These are phyloP conservation scores for Macrosoma leucophasiata DNA, from an alignment of 2,888 invertebrate genomes.

Conservation along the genomic window DNA sequence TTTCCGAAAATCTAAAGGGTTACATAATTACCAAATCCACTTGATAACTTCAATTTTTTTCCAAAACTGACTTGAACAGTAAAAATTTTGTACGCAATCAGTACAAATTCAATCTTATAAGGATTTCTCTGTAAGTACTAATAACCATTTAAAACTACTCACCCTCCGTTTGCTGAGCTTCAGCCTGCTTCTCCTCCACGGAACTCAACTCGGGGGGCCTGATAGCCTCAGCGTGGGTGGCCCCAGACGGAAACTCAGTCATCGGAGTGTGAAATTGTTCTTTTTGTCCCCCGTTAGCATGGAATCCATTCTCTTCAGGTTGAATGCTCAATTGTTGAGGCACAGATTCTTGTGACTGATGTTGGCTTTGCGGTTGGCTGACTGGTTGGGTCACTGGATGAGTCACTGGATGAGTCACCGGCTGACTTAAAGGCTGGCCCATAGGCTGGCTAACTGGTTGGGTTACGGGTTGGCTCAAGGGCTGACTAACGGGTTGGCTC, in stretches of 20 bases:
- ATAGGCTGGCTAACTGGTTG: conserved; percentile 21
- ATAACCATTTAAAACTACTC: conserved; percentile 26
- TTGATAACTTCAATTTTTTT: too few species aligned
- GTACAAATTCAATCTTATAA: too few species aligned
- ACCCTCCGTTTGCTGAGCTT: conserved; percentile 50
- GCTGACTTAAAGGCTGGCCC: too few species aligned
- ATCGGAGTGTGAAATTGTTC: conserved; percentile 68
- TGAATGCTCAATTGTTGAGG: conserved; percentile 49
- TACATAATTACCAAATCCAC: too few species aligned
- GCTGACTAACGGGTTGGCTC: too few species aligned
- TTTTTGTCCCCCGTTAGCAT: conserved; percentile 44
- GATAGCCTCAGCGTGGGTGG: conserved; percentile 45
- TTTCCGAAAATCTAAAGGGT: too few species aligned
- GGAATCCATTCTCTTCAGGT: conserved; percentile 43
- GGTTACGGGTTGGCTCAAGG: conserved; percentile 13
- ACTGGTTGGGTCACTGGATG: conserved; percentile 6
- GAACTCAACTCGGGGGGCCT: conserved; percentile 56
- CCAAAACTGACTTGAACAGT: too few species aligned
- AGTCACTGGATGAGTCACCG: conserved; percentile 4
- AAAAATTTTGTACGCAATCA: too few species aligned
- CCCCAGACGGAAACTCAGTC: conserved; percentile 55
- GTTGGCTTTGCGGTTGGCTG: conserved; percentile 17
- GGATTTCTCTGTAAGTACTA: too few species aligned
- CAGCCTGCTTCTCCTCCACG: conserved; percentile 58
- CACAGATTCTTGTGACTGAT: conserved; percentile 35